Percentiles rank a stretch among this genome's conserved stretches.
These are phyloP conservation scores for Drosophila colorata DNA, from an alignment of 2,888 invertebrate genomes.

Conservation along the genomic window DNA sequence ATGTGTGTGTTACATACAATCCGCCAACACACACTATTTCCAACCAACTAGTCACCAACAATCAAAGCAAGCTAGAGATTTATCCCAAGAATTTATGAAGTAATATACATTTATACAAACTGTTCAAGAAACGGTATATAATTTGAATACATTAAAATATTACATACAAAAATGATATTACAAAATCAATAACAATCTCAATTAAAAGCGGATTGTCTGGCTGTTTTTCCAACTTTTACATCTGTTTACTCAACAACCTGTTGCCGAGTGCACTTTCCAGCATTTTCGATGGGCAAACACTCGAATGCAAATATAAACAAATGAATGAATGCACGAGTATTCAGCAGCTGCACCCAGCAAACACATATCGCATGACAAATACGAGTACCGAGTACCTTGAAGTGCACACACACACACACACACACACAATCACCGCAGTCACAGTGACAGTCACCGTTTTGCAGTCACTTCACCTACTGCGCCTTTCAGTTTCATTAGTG, in stretches of 20 bases:
- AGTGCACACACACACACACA: slow-evolving; percentile 4
- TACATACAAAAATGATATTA: background rate
- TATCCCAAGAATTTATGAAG: background rate
- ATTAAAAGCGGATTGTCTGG: background rate
- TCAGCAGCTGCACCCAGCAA: slow-evolving; percentile 29
- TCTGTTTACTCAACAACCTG: background rate
- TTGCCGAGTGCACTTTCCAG: slow-evolving; percentile 23
- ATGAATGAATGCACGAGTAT: slow-evolving; percentile 2
- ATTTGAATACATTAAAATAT: too few relatives aligned
- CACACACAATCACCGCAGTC: slow-evolving; percentile 26
- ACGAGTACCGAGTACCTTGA: slow-evolving; percentile 37
- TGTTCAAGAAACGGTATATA: too few relatives aligned
- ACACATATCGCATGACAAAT: slow-evolving; percentile 20
- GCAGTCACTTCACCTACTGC: slow-evolving; percentile 51
- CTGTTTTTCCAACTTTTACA: background rate
- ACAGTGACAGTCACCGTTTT: slow-evolving; percentile 45
- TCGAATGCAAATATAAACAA: slow-evolving; percentile 14
- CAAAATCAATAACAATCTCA: too few relatives aligned
- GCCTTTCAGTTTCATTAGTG: slow-evolving; percentile 49
- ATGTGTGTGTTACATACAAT: too few relatives aligned
- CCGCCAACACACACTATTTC: too few relatives aligned
- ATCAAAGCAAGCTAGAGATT: background rate
- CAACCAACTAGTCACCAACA: too few relatives aligned
- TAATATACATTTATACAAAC: too few relatives aligned
- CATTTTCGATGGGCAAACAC: slow-evolving; percentile 16